A percentile compares a stretch with the other conserved stretches of the same genome.
These are phyloP conservation scores for Microcaecilia unicolor DNA, from an alignment of 2,797 vertebrate species.

Conservation along the genomic window DNA sequence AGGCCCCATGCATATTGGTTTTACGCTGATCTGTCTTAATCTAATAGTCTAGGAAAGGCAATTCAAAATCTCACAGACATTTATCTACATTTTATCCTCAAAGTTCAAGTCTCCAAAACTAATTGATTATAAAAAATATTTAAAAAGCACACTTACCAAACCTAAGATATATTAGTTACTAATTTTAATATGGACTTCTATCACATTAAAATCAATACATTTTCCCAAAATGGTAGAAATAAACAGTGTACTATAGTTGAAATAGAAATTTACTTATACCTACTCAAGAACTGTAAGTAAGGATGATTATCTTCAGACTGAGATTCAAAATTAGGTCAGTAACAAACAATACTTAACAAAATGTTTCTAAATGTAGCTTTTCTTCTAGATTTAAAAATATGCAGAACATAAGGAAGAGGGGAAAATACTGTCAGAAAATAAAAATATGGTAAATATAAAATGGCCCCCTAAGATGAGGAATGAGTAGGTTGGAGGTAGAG, in stretches of 20 bases:
- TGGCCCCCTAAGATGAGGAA: too few species aligned
- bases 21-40: not conserved
- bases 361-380: not conserved
- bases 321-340: not conserved
- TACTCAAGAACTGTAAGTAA: not conserved
- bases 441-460: too few species aligned
- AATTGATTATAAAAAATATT: slow-evolving; percentile 37
- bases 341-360: slow-evolving; percentile 8
- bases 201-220: slow-evolving; percentile 20
- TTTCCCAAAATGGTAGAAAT: slow-evolving; percentile 21
- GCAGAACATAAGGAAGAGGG: not conserved
- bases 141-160: slow-evolving; percentile 19
- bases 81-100: slow-evolving; percentile 1
- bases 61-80: not conserved
- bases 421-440: not conserved
- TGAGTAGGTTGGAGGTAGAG: too few species aligned
- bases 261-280: slow-evolving; percentile 13
- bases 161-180: slow-evolving; percentile 24
- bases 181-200: slow-evolving; percentile 13
- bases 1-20: not conserved
- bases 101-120: slow-evolving; percentile 13
- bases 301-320: not conserved
- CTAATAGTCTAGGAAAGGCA: slow-evolving; percentile 8
- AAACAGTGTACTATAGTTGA: slow-evolving; percentile 18
- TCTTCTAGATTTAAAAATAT: not conserved